Conservation (phyloP, 1,140 invertebrate genomes). For the Reticulitermes speratus region DNA sequence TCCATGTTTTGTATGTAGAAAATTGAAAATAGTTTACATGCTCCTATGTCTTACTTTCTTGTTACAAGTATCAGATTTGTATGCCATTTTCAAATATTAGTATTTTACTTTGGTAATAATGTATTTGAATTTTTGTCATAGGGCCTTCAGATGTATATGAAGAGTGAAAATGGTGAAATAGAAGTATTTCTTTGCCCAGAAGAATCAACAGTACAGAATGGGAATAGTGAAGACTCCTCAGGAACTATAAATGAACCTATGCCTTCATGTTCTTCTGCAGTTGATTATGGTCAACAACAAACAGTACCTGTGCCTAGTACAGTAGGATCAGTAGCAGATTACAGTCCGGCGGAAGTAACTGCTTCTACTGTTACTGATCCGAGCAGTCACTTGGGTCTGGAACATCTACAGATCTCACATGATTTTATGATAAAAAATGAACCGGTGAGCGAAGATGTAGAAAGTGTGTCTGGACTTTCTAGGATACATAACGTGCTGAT, state of each 20-base stretch:
- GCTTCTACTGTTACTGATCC: not conserved
- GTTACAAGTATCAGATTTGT: too few species aligned
- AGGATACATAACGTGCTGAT: conserved; percentile 62
- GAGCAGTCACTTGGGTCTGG: conserved; percentile 7
- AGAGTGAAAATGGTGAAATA: conserved; percentile 84
- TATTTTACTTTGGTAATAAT: too few species aligned
- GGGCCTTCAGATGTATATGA: conserved; percentile 75
- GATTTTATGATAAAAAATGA: conserved; percentile 27
- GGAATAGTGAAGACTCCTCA: not conserved
- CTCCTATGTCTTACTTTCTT: too few species aligned
- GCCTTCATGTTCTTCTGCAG: not conserved
- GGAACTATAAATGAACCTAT: not conserved
- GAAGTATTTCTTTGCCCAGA: conserved; percentile 92
- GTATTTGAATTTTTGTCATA: not conserved
- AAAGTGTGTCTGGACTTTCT: not conserved
- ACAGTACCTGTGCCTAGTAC: not conserved
- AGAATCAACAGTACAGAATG: conserved; percentile 45
- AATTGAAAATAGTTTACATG: too few species aligned
- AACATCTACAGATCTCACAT: not conserved
- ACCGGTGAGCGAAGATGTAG: conserved; percentile 28
- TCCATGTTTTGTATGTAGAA: too few species aligned
- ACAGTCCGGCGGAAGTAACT: not conserved
- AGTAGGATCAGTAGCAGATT: not conserved
- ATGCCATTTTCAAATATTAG: too few species aligned
- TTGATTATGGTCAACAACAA: not conserved